Base-by-base conservation (phyloP, 2,797 vertebrate genomes). In the Cuniculus paca region DNA sequence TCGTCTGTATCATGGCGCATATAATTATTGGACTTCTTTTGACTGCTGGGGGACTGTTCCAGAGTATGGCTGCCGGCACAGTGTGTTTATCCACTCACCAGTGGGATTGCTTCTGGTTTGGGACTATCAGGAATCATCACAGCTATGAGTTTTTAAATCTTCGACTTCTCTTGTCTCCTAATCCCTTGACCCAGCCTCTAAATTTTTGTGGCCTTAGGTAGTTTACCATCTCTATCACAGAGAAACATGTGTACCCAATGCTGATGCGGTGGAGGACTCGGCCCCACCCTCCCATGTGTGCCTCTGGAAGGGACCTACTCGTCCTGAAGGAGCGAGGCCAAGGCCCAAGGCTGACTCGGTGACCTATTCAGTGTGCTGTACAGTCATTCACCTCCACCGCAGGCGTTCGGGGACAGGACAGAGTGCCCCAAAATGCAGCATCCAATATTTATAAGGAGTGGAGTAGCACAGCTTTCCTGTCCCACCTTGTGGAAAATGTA, bases 381-480 rank as follows among this genome's bases (percentile, higher is more conserved):
- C 6, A 92, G 0, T 34, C 54, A n/a, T 93, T 94, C 13, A 70
- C 58, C 72, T 0, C 88, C 83, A 60, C 63, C 34, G 0, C 8
- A 88, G 93, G 91, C 93, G 88, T 92, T 65, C 45, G 2, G 88
- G 94, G 88, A 56, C 87, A 12, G n/a, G 52, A 68, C 86, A 94
- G 68, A 82, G 78, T 36, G n/a, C 13, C 56, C 54, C 52, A 63
- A 94, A 97, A 56, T 72, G n/a, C 83, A 65, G 58, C 54, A 68
- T 91, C 48, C 89, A 74, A 50, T 95, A 70, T 89, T 96, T 84
- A 79, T 34, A 90, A 88, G 54, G 84, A 84, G 45, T 77, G 26
- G 58, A 97, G 28, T 77, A 74, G 87, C 68, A 60, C 24, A 16
- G 19, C 6, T 92, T 97, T 96, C 54, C 52, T 89, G 84, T 95